Base-by-base conservation (phyloP, 2,113 vertebrate species). In the Gallinago media region DNA sequence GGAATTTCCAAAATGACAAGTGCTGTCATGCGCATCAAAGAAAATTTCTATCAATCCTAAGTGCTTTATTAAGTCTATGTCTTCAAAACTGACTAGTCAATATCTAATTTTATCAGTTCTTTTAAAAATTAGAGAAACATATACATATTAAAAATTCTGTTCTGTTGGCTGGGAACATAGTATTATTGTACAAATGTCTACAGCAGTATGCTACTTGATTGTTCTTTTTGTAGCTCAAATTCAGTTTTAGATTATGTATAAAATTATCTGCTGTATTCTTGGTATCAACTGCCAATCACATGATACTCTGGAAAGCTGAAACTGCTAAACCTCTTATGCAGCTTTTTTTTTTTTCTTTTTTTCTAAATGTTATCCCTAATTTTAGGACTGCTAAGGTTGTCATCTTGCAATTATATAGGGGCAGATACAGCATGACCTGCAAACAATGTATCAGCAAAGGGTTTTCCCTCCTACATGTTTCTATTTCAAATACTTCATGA, bases 401-500 rank as follows among this genome's bases (percentile, higher is more conserved):
- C 83, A 84, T 95, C 72, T 89, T 94, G 70, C 79, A 96, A 65
- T 96, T 97, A 97, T 92, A 93, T 38, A 85, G 83, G 75, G 96
- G 52, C 88, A 97, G 94, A 92, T 96, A 94, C 82, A 83, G 86
- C 65, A 81, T 98, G 96, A 97, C 96, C 97, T 96, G 93, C 91
- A 97, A 97, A 97, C 96, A 98, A 97, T 95, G 62, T 63, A 78
- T 94, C 94, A 92, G 95, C 92, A 92, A 96, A 97, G 94, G 96
- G 94, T 94, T 97, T 97, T 97, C 96, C 97, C 97, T 98, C 98
- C 97, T 96, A 97, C 97, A 77, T 84, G 66, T 65, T 97, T 97
- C 97, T 98, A 97, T 98, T 98, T 97, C 95, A 94, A 97, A 96
- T 70, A 71, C 29, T 87, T 68, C 74, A 76, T 85, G 86, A 94